phyloP scores from a whole-genome alignment of 2,888 invertebrate genomes.

The Chrysina gloriosa region DNA sequence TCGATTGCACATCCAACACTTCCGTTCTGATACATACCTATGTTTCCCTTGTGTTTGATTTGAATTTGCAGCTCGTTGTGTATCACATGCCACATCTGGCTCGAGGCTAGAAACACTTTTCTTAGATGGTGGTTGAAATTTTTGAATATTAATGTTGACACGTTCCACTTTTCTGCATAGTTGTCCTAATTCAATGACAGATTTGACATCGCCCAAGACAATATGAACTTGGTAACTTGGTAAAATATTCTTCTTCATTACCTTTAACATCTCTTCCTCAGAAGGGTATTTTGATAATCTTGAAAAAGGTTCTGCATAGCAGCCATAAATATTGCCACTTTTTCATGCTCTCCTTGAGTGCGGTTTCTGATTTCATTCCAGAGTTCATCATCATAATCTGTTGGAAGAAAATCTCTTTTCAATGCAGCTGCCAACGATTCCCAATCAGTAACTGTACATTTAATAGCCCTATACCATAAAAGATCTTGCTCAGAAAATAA shows the following conservation, averaged over 20 bases:
- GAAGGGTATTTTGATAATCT: not conserved
- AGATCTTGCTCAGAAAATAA: not conserved
- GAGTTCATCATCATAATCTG: not conserved
- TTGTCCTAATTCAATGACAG: not conserved
- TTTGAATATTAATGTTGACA: not conserved
- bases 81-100: not conserved
- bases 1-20: not conserved
- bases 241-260: not conserved
- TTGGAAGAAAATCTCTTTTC: not conserved
- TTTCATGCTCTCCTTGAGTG: not conserved
- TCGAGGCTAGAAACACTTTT: not conserved
- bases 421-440: not conserved
- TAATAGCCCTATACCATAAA: not conserved
- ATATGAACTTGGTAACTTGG: not conserved
- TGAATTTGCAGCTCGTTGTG: not conserved
- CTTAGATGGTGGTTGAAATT: not conserved
- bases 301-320: not conserved
- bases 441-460: not conserved
- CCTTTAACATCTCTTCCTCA: not conserved
- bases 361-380: not conserved
- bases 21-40: not conserved
- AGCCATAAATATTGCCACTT: not conserved
- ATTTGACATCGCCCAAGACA: too few relatives aligned
- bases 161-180: not conserved
- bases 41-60: not conserved